These are phyloP conservation scores for Sprattus sprattus DNA, from an alignment of 2,113 vertebrate genomes.

Conservation along the genomic window DNA sequence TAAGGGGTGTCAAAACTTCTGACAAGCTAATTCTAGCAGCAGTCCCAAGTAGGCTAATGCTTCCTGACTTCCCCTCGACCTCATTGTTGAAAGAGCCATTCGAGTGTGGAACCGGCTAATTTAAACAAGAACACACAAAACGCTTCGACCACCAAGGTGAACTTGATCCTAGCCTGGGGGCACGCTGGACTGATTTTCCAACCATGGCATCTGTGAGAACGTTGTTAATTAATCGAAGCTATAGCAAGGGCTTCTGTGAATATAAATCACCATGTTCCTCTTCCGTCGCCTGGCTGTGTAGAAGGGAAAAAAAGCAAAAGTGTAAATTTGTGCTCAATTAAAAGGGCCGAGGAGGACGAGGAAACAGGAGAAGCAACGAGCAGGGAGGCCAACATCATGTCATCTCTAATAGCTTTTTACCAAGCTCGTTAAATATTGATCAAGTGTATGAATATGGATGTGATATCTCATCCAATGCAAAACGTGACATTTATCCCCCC, in stretches of 20 bases:
- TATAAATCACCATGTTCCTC: conserved; percentile 5
- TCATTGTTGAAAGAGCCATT: background rate
- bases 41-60: conserved; percentile 16
- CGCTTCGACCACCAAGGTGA: conserved; percentile 23
- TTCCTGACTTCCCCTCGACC: background rate
- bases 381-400: background rate
- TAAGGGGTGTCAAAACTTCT: conserved; percentile 13
- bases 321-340: background rate
- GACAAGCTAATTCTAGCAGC: conserved; percentile 2
- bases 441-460: conserved; percentile 10
- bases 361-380: background rate
- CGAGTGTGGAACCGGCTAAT: background rate
- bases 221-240: conserved; percentile 36
- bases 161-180: conserved; percentile 31
- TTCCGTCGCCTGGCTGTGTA: background rate
- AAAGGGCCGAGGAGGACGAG: background rate
- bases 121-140: conserved; percentile 22
- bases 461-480: background rate
- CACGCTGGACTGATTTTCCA: conserved; percentile 33
- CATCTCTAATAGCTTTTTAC: conserved; percentile 21
- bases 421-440: conserved; percentile 27
- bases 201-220: conserved; percentile 27
- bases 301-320: background rate
- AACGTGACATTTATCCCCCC: background rate
- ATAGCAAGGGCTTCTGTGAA: conserved; percentile 15